Evolutionary conservation across 2,888 invertebrate genomes (phyloP), one percentile per base, ranked within the genome.

Genomic region (Plagiodera versicolora): DNA sequence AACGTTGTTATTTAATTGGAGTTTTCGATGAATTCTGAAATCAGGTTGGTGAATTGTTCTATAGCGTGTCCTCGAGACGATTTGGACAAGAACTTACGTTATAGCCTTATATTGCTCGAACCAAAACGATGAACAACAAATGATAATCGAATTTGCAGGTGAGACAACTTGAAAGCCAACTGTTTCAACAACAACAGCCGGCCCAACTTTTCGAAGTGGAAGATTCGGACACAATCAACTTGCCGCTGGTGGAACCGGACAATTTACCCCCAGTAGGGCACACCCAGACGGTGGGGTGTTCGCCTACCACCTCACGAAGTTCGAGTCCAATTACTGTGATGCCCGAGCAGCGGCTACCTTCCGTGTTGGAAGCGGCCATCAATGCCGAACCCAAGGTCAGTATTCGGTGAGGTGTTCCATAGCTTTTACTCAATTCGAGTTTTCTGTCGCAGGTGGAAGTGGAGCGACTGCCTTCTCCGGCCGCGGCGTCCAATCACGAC

Each of bases 341-440:
- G 8, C 79, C 91, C 18, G 91, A 91, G 35, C 69, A 58, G 80
- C 80, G 85, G 67, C 71, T 85, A 64, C 87, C 90, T 20, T 90
- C 90, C 17, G 87, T 92, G n/a, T 80, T 92, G 44, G 92, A 92
- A 78, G 92, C 92, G 11, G 92, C 92, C 47, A 92, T 93, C 71
- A 93, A 93, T 77, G 92, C 92, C 11, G 92, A 93, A 73, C 93
- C 93, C 8, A 92, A 93, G 74, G 66, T 66, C 49, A 39, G 53
- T 53, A 14, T n/a, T n/a, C n/a, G n/a, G n/a, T n/a, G n/a, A n/a
- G n/a, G n/a, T n/a, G n/a, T n/a, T n/a, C n/a, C n/a, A n/a, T n/a
- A n/a, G n/a, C n/a, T n/a, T n/a, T n/a, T n/a, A n/a, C n/a, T n/a
- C n/a, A n/a, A n/a, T n/a, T n/a, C n/a, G n/a, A n/a, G n/a, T n/a